A percentile compares a stretch with the other conserved stretches of the same genome.
These are phyloP conservation scores for Drosophila fungiperda DNA, from an alignment of 2,888 invertebrate species.

Conservation along the genomic window DNA sequence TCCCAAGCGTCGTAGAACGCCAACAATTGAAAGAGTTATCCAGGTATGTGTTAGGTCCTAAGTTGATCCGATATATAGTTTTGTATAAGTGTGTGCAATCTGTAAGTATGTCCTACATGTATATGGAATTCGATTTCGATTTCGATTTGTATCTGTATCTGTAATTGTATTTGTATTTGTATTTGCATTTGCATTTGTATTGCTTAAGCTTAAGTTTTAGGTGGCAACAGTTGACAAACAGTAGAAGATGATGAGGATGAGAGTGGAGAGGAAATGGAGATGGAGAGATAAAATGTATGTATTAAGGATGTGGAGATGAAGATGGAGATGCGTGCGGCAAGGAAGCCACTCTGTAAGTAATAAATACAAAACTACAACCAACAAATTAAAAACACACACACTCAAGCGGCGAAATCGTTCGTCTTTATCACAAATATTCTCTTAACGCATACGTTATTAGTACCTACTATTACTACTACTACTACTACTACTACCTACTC, in stretches of 20 bases:
- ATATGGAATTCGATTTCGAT: background rate
- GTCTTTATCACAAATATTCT: slow-evolving; percentile 47
- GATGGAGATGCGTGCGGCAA: slow-evolving; percentile 74
- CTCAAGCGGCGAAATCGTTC: slow-evolving; percentile 58
- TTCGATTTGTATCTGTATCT: slow-evolving; percentile 13
- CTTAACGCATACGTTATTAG: slow-evolving; percentile 45
- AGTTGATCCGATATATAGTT: slow-evolving; percentile 70
- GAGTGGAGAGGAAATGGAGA: slow-evolving; percentile 31
- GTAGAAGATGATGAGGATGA: slow-evolving; percentile 32
- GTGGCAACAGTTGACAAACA: slow-evolving; percentile 66
- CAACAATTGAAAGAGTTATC: slow-evolving; percentile 43
- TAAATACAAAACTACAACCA: slow-evolving; percentile 45
- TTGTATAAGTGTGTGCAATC: slow-evolving; percentile 51
- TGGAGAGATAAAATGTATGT: slow-evolving; percentile 39
- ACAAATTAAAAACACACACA: slow-evolving; percentile 60
- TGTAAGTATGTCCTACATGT: slow-evolving; percentile 55
- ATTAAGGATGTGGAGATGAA: slow-evolving; percentile 19
- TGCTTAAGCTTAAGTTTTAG: slow-evolving; percentile 63
- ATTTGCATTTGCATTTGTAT: slow-evolving; percentile 41
- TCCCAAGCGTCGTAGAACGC: slow-evolving; percentile 57
- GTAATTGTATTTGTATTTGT: slow-evolving; percentile 40
- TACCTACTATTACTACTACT: slow-evolving; percentile 38
- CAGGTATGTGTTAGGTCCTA: slow-evolving; percentile 69
- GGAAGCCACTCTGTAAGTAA: slow-evolving; percentile 83
- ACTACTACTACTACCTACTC: slow-evolving; percentile 45